A percentile compares a stretch with the other conserved stretches of the same genome.
Conservation (phyloP, 2,113 vertebrate species). For the Caloenas nicobarica region DNA sequence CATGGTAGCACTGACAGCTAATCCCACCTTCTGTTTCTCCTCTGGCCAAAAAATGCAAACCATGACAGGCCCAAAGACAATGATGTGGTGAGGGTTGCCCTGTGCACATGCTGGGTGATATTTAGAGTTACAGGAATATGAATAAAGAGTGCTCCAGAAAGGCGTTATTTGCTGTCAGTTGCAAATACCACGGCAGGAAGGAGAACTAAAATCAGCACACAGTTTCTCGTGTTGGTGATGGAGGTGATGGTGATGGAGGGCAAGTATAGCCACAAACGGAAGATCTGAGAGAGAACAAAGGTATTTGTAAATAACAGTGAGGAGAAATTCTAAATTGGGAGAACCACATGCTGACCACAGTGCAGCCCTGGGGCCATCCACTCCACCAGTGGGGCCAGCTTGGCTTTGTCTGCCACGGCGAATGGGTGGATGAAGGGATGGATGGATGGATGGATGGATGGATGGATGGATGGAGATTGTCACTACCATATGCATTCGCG, state of each 20-base stretch:
- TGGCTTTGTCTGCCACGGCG: neutral
- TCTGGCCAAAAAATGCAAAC: conserved; percentile 8
- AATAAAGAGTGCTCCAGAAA: neutral
- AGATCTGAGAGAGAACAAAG: neutral
- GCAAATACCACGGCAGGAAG: conserved; percentile 51
- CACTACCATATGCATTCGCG: fast-evolving
- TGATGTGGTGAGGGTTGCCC: neutral
- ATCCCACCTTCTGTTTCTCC: neutral
- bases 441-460: neutral
- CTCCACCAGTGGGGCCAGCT: fast-evolving
- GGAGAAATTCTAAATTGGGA: conserved; percentile 8
- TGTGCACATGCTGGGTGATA: neutral
- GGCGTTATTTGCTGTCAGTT: conserved; percentile 19
- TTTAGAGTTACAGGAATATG: neutral
- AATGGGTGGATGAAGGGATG: neutral
- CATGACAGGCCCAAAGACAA: neutral
- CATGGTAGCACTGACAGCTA: neutral
- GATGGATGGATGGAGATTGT: neutral
- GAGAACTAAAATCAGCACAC: conserved; percentile 30
- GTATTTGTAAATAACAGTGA: conserved; percentile 17
- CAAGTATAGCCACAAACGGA: conserved; percentile 31
- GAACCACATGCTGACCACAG: neutral
- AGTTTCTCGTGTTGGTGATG: neutral
- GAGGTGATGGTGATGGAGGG: neutral
- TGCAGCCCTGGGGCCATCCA: fast-evolving